Evolutionary conservation across 2,797 vertebrate genomes (phyloP).

Genomic region (Neostethus bicornis): DNA sequence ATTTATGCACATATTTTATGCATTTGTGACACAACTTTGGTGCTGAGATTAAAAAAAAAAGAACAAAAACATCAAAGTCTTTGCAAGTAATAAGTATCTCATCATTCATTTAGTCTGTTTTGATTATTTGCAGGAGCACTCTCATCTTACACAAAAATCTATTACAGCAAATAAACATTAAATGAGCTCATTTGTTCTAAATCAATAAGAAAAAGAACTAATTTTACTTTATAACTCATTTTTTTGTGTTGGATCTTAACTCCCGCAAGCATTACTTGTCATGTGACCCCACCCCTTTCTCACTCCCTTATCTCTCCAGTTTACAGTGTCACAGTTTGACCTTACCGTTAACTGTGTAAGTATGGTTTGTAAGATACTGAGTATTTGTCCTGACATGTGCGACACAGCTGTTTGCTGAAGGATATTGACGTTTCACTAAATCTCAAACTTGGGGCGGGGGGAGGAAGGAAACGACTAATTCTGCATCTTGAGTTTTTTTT

Average conservation of each 20-base stretch:
- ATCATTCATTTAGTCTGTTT: too few relatives aligned
- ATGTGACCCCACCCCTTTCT: conserved; percentile 2
- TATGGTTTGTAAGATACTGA: background rate
- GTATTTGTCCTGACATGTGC: background rate
- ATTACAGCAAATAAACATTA: too few relatives aligned
- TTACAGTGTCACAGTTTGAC: conserved; percentile 13
- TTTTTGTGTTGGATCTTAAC: background rate
- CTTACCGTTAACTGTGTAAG: background rate
- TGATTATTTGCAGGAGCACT: too few relatives aligned
- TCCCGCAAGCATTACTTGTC: background rate
- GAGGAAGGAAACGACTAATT: background rate
- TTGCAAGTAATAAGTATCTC: too few relatives aligned
- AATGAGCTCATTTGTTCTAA: too few relatives aligned
- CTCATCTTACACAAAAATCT: too few relatives aligned
- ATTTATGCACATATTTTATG: background rate
- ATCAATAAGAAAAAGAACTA: too few relatives aligned
- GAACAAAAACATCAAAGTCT: too few relatives aligned
- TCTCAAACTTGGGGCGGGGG: background rate
- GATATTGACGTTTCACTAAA: background rate
- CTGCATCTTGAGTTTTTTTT: background rate
- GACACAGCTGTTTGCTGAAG: background rate
- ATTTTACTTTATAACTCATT: too few relatives aligned
- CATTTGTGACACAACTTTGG: conserved; percentile 1
- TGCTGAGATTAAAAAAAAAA: background rate
- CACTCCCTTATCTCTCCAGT: conserved; percentile 6